Base-by-base conservation (phyloP, 2,888 invertebrate species). In the Coelopa pilipes region DNA sequence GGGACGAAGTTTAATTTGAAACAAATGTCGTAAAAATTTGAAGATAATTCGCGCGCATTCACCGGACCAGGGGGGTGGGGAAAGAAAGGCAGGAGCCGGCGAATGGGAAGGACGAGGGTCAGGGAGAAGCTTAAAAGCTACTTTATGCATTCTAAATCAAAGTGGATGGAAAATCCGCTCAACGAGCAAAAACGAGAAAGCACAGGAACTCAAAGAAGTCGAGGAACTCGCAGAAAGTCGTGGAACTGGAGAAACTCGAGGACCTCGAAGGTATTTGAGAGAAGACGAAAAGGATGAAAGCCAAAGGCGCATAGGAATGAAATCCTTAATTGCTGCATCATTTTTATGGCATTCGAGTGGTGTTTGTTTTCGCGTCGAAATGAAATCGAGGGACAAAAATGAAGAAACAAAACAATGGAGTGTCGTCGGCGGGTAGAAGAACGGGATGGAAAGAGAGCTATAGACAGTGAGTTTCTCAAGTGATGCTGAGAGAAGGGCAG, bases 11-110 rank as follows among this genome's bases (percentile, higher is more conserved):
- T 82, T 83, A 82, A 82, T 82, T 83, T 78, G 79, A 81, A 82
- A 83, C 82, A 83, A 83, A 84, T 83, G 83, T 82, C 81, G 78
- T 83, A 83, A 84, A 83, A 82, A 78, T 79, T 79, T 76, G 73
- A 78, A 75, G 69, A 80, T 60, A 66, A 70, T 19, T 71, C 21
- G 21, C 45, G 65, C 45, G 11, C 21, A 24, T 13, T 47, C 70
- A 13, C 13, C 3, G 34, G 34, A 34, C 34, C 34, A 4, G 34
- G 7, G 5, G 47, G 21, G 59, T n/a, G 15, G 17, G 34, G 34
- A 34, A 34, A 7, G 34, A 15, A 17, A 34, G 13, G 3, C n/a
- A 50, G n/a, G 24, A 15, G 55, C 34, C n/a, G n/a, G n/a, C n/a
- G n/a, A n/a, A n/a, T n/a, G n/a, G n/a, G 34, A 19, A 50, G 19